Percentiles rank a stretch among this genome's conserved stretches.
Conservation (phyloP, 2,888 invertebrate genomes). For the Stenoptilia bipunctidactyla region DNA sequence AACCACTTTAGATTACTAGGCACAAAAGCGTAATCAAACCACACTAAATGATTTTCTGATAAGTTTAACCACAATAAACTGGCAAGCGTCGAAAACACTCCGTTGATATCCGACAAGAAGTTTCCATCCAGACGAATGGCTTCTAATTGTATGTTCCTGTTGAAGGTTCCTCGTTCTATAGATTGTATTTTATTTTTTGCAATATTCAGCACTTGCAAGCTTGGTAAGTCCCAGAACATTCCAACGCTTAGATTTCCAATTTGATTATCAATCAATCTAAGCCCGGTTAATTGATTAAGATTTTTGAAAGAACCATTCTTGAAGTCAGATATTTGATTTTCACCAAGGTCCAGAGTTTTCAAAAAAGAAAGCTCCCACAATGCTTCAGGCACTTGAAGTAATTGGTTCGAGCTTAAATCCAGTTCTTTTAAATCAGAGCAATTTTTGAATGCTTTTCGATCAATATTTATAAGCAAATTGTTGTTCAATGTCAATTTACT, state of each 20-base stretch:
- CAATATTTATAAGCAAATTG: constrained; percentile 84
- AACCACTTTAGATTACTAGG: constrained; percentile 91
- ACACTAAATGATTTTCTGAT: constrained; percentile 90
- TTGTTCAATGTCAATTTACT: constrained; percentile 89
- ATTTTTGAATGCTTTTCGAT: constrained; percentile 86
- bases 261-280: constrained; percentile 91
- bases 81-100: constrained; percentile 88
- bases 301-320: constrained; percentile 88
- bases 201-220: constrained; percentile 87
- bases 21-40: constrained; percentile 94
- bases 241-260: constrained; percentile 86
- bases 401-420: constrained; percentile 88
- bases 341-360: constrained; percentile 90
- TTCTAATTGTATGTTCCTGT: constrained; percentile 83
- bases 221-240: constrained; percentile 89
- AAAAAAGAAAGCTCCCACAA: constrained; percentile 84
- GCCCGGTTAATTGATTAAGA: constrained; percentile 86
- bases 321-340: constrained; percentile 89
- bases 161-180: constrained; percentile 88
- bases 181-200: constrained; percentile 90
- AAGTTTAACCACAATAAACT: constrained; percentile 89
- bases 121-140: constrained; percentile 91
- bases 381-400: constrained; percentile 85
- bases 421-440: constrained; percentile 90
- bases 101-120: constrained; percentile 89